These are phyloP conservation scores for Lacerta bilineata DNA, from an alignment of 2,797 vertebrate species.

Conservation along the genomic window DNA sequence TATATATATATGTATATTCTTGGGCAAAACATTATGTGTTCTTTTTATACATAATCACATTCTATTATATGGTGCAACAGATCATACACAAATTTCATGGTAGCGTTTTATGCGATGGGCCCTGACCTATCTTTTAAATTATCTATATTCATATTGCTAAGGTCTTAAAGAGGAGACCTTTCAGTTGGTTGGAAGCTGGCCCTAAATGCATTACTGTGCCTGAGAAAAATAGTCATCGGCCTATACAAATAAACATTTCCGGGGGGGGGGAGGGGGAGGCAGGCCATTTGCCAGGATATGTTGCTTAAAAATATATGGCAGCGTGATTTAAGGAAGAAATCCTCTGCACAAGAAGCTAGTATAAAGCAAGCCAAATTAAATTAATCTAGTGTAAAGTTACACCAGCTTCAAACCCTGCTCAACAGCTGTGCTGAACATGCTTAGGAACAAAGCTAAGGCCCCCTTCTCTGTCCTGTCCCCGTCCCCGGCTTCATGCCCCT, in stretches of 20 bases:
- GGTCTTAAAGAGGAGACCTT: not conserved
- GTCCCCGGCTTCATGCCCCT: too few relatives aligned
- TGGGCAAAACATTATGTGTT: not conserved
- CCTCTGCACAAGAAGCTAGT: not conserved
- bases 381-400: too few relatives aligned
- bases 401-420: too few relatives aligned
- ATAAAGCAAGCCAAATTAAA: too few relatives aligned
- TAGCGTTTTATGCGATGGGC: not conserved
- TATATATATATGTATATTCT: too few relatives aligned
- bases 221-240: not conserved
- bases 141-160: slow-evolving; percentile 6
- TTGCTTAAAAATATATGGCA: slow-evolving; percentile 13
- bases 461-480: too few relatives aligned
- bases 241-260: not conserved
- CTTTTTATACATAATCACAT: not conserved
- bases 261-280: not conserved
- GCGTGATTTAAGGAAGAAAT: not conserved
- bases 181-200: not conserved
- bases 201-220: not conserved
- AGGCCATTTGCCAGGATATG: not conserved
- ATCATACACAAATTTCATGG: not conserved
- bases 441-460: too few relatives aligned
- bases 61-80: not conserved
- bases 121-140: not conserved
- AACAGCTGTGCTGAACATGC: too few relatives aligned